phyloP scores from a whole-genome alignment of 2,888 invertebrate species.

The Apamea anceps region DNA sequence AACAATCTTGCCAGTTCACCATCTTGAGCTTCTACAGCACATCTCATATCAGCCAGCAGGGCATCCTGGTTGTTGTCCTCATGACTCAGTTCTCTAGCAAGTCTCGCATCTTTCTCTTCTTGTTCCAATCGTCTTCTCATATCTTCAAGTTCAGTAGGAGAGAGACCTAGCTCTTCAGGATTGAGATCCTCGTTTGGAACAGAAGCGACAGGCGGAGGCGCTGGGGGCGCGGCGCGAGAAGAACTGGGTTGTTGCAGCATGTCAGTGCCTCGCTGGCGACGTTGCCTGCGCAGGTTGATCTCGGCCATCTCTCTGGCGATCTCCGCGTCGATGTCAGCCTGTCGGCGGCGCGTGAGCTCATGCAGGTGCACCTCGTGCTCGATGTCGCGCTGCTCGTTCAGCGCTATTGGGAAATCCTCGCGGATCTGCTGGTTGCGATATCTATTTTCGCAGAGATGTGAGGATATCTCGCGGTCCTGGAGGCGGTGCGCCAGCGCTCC shows the following conservation, averaged over 20 bases:
- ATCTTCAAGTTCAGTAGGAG: conserved; percentile 83
- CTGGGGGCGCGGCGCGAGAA: conserved; percentile 76
- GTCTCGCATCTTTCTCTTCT: conserved; percentile 84
- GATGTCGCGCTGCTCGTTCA: conserved; percentile 84
- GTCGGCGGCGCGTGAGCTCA: conserved; percentile 82
- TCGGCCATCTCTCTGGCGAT: conserved; percentile 88
- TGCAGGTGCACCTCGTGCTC: conserved; percentile 83
- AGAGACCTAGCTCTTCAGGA: conserved; percentile 84
- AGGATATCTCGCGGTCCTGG: conserved; percentile 88
- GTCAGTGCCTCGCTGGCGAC: conserved; percentile 78
- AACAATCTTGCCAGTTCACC: conserved; percentile 85
- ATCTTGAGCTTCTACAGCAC: conserved; percentile 88
- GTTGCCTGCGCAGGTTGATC: conserved; percentile 84
- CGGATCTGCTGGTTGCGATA: conserved; percentile 88
- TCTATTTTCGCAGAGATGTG: conserved; percentile 87
- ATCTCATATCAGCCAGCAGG: conserved; percentile 85
- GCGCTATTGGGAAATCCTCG: conserved; percentile 87
- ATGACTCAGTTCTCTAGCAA: conserved; percentile 84
- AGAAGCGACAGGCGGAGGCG: conserved; percentile 61
- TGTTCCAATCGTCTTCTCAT: conserved; percentile 84
- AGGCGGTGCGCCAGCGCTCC: conserved; percentile 87
- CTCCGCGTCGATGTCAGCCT: conserved; percentile 87
- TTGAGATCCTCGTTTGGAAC: conserved; percentile 70
- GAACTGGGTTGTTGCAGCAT: conserved; percentile 80
- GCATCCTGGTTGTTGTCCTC: conserved; percentile 82